A percentile compares a stretch with the other conserved stretches of the same genome.
Evolutionary conservation across 2,797 vertebrate species (phyloP).

Genomic region (Melanotaenia maccullochi): DNA sequence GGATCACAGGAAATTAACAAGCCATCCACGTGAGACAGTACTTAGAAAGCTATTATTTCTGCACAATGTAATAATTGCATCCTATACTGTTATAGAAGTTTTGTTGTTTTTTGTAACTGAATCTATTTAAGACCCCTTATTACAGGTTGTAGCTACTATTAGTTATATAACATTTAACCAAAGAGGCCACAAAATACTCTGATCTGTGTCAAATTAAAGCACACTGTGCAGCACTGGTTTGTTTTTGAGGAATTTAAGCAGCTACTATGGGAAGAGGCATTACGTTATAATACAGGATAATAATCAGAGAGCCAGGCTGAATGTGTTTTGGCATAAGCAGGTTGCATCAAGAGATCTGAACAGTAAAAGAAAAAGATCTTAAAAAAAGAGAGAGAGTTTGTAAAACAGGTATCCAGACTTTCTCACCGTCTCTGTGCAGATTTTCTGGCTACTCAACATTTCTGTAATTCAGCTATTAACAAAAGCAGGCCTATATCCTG

Average conservation of each 20-base stretch:
- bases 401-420: too few relatives aligned
- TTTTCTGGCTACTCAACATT: too few relatives aligned
- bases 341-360: too few relatives aligned
- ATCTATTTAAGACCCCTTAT: neutral
- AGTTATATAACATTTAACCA: conserved; percentile 29
- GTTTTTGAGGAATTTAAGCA: neutral
- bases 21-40: neutral
- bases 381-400: too few relatives aligned
- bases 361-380: neutral
- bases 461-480: too few relatives aligned
- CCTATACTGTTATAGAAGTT: neutral
- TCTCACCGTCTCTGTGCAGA: too few relatives aligned
- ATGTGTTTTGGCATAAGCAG: too few relatives aligned
- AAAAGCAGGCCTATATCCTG: too few relatives aligned
- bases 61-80: neutral
- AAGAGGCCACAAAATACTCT: conserved; percentile 2
- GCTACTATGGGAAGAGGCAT: neutral
- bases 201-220: neutral
- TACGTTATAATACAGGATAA: neutral
- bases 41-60: neutral
- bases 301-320: neutral
- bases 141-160: conserved; percentile 1
- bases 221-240: neutral
- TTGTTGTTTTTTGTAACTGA: neutral
- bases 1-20: neutral